Base-by-base conservation (phyloP, 2,113 vertebrate genomes). In the Henicopernis longicauda region DNA sequence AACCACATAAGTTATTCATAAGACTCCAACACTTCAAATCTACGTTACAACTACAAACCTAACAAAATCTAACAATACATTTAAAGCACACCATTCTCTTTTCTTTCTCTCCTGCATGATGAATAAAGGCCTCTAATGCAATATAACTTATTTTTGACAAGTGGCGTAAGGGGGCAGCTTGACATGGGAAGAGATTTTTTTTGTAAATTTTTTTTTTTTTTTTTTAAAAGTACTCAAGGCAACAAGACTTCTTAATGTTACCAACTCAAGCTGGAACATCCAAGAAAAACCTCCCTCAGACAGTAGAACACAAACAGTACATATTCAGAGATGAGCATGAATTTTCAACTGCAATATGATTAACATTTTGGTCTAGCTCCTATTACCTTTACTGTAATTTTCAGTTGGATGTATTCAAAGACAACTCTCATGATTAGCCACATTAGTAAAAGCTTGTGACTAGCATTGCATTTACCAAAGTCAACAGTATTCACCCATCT, bases 1-100 rank as follows among this genome's bases (percentile, higher is more conserved):
- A 96, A 93, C 58, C 42, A 32, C 86, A 11, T 71, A 85, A 82
- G 67, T 95, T 86, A 94, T 95, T 94, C 88, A 36, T 95, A 95
- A 78, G 49, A 84, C 65, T 65, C 81, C 22, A 36, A 91, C 58
- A 81, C 59, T 72, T 84, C 44, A 77, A 82, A 83, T 66, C 88
- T 82, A 61, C 34, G 6, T 85, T 92, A 85, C 29, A 76, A 73
- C 86, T 85, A 45, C 19, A 90, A 83, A 50, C 44, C 13, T n/a
- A n/a, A n/a, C n/a, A n/a, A 49, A 73, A 57, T 27, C 42, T 73
- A 81, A 81, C 45, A 42, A 55, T 27, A 74, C 82, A 42, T 76
- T 67, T 79, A 42, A 79, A 72, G 40, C 62, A 76, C 22, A 52
- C 32, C 61, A 73, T 77, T 85, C 57, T 71, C 40, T 45, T 34